Evolutionary conservation across 2,797 vertebrate genomes (phyloP).

Genomic region (Bufotes viridis): DNA sequence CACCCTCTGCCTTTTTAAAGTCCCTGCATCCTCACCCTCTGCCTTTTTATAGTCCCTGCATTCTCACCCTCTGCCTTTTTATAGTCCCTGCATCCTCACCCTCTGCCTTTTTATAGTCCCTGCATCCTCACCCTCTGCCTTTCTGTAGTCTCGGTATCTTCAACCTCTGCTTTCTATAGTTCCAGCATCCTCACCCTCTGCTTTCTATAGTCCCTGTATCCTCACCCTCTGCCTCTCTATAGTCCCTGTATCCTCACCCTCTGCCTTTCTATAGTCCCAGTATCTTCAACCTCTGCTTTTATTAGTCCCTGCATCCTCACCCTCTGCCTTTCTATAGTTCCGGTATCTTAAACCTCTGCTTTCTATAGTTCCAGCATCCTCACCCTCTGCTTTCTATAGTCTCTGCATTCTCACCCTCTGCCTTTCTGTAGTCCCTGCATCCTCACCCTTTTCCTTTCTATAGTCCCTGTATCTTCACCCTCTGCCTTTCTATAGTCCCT

Average conservation of each 20-base stretch:
- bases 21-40: not conserved
- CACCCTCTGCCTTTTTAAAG: not conserved
- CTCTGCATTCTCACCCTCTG: not conserved
- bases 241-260: not conserved
- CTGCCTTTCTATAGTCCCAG: not conserved
- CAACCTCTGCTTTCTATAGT: not conserved
- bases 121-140: not conserved
- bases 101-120: not conserved
- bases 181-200: not conserved
- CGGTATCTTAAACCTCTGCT: not conserved
- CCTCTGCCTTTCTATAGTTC: not conserved
- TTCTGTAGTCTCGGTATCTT: not conserved
- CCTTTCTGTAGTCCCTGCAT: not conserved
- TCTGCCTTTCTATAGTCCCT: not conserved
- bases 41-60: not conserved
- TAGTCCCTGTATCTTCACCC: not conserved
- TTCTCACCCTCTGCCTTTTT: not conserved
- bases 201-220: not conserved
- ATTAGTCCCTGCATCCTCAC: not conserved
- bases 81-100: not conserved
- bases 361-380: not conserved
- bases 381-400: not conserved
- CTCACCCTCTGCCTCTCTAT: not conserved
- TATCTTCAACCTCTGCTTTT: not conserved
- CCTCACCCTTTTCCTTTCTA: not conserved